phyloP scores from a whole-genome alignment of 2,113 vertebrate species.

The human (Homo sapiens) region GRCh38 chr4:929501-930000 shows the following conservation, averaged over 20 bases:
- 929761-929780: not conserved
- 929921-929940: not conserved
- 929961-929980: not conserved
- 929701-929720: not conserved
- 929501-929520: not conserved
- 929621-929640: too few relatives aligned
- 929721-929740: not conserved
- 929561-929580: too few relatives aligned
- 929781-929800: not conserved
- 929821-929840: not conserved
- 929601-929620: too few relatives aligned
- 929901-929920: not conserved
- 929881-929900: not conserved
- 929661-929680: too few relatives aligned
- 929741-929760: not conserved
- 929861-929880: not conserved
- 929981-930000: not conserved
- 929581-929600: too few relatives aligned
- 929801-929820: not conserved
- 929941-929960: accelerated
- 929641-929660: too few relatives aligned
- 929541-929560: not conserved
- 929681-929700: not conserved
- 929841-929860: not conserved
- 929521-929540: not conserved